Evolutionary conservation across 1,140 invertebrate genomes (phyloP), one percentile per base, ranked within the genome.

Genomic region (Pachypeltis micranthus): DNA sequence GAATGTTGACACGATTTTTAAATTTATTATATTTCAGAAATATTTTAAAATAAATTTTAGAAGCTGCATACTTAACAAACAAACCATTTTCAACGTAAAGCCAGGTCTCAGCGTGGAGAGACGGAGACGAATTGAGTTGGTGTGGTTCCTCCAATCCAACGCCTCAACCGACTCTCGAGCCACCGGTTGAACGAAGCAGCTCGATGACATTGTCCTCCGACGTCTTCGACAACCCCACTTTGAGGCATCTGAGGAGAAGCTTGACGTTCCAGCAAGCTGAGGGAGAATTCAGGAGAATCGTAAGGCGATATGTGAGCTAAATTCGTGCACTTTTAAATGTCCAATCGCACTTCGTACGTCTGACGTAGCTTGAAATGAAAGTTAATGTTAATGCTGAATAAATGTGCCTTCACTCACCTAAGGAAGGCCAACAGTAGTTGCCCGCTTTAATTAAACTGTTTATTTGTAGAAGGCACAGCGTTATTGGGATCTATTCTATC

Each of bases 221-320:
- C 23, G 19, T 63, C n/a, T 63, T 63, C 28, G 62, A 63, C 39
- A 28, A 58, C 31, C 27, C 24, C 23, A 63, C 62, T n/a, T 28
- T 63, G 10, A 16, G 54, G 1, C 62, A 63, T 44, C 26, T 63
- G 1, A 57, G 62, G 26, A 57, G 62, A 27, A 58, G 55, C 55
- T 55, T 63, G 16, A 57, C 62, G 19, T 16, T 58, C 27, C 23
- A 23, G 28, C 54, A 63, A 7, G 55, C 55, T 1, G 54, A 63
- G 31, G 29, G 57, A 2, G 57, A 59, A 31, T 59, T 59, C 24
- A 29, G 57, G 31, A 28, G 57, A 29, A 31, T 59, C 3, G 57
- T 59, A 59, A 28, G 57, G 21, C 21, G 21, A 3, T 56, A 24
- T 2, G 3, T 56, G 3, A 39, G 31, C 31, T 10, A 39, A 39